Conservation (phyloP, 2,888 invertebrate genomes). For the Agrilus cyanescens region DNA sequence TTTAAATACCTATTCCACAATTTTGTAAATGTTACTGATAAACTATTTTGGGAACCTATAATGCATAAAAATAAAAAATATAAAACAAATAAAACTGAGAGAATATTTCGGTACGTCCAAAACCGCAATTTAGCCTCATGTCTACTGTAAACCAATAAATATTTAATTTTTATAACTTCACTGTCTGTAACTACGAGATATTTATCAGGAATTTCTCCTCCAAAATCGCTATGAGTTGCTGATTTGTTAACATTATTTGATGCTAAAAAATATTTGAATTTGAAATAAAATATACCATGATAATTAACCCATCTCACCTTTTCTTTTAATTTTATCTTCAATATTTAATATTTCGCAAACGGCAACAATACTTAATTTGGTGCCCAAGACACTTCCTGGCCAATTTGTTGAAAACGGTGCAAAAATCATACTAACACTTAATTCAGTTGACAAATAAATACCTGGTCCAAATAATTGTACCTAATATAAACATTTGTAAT, state of each 20-base stretch:
- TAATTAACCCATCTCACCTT: conserved; percentile 24
- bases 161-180: conserved; percentile 62
- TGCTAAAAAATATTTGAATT: conserved; percentile 16
- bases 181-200: conserved; percentile 68
- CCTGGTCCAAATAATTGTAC: conserved; percentile 58
- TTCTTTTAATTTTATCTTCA: conserved; percentile 47
- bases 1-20: too few species aligned
- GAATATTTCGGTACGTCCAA: conserved; percentile 4
- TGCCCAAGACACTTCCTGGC: conserved; percentile 64
- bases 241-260: conserved; percentile 19
- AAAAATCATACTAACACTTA: conserved; percentile 57
- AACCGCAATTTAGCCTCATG: conserved; percentile 10
- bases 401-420: conserved; percentile 65
- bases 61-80: not conserved
- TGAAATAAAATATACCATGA: conserved; percentile 1
- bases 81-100: not conserved
- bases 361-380: conserved; percentile 65
- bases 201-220: conserved; percentile 46
- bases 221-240: conserved; percentile 21
- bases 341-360: conserved; percentile 71
- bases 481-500: conserved; percentile 30
- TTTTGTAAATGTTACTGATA: too few species aligned
- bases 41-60: not conserved
- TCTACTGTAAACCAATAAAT: conserved; percentile 54
- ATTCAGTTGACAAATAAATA: conserved; percentile 62